Evolutionary conservation across 2,888 invertebrate genomes (phyloP).

Genomic region (Nesidiocoris tenuis): DNA sequence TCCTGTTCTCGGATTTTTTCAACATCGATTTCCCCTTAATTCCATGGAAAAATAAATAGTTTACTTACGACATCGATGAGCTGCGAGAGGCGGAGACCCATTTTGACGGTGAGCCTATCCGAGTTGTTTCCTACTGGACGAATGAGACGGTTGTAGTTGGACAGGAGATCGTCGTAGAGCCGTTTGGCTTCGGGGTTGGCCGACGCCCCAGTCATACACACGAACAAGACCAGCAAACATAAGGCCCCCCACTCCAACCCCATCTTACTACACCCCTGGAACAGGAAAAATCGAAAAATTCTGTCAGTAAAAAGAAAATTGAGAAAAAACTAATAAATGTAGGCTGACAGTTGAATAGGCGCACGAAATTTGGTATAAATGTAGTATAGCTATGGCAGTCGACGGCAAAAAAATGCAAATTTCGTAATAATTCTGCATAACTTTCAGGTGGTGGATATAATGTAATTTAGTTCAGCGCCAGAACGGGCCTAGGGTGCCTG

Average conservation of each 20-base stretch:
- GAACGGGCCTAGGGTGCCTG: too few species aligned
- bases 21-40: too few species aligned
- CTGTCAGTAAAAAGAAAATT: too few species aligned
- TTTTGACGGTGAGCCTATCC: conserved; percentile 52
- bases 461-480: too few species aligned
- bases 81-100: conserved; percentile 51
- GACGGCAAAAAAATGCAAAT: too few species aligned
- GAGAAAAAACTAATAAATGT: too few species aligned
- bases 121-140: conserved; percentile 52
- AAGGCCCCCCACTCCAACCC: conserved; percentile 47
- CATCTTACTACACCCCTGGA: conserved; percentile 50
- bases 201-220: conserved; percentile 46
- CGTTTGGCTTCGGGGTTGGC: conserved; percentile 62
- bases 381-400: too few species aligned
- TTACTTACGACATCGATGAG: conserved; percentile 52
- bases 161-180: conserved; percentile 92
- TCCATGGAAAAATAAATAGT: background rate
- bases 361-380: too few species aligned
- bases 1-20: too few species aligned
- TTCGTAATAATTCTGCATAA: too few species aligned
- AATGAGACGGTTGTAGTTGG: conserved; percentile 90
- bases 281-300: conserved; percentile 23
- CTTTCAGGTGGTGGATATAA: too few species aligned
- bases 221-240: conserved; percentile 46
- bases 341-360: too few species aligned